Percentiles rank a stretch among this genome's conserved stretches.
phyloP scores from a whole-genome alignment of 2,113 vertebrate species.

The Cebus imitator region DNA sequence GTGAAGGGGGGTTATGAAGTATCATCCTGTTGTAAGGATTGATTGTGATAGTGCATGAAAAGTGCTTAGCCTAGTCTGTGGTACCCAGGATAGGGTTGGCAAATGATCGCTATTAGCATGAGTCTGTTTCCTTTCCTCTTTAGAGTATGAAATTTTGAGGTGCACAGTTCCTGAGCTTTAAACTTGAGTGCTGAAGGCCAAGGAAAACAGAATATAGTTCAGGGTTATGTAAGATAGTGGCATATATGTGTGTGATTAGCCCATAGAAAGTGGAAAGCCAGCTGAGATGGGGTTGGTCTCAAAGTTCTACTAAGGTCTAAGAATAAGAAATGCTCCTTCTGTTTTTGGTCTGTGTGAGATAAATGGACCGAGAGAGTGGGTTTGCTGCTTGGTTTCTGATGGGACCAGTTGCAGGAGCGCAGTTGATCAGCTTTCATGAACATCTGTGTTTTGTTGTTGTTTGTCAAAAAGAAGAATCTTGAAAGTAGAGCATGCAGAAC shows the following conservation, averaged over 20 bases:
- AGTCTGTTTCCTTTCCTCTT: background rate
- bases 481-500: background rate
- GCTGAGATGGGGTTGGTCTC: background rate
- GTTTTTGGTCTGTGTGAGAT: background rate
- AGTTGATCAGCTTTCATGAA: background rate
- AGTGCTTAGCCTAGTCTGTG: background rate
- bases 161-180: background rate
- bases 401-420: background rate
- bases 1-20: accelerated
- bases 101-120: accelerated
- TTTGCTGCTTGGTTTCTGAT: background rate
- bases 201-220: background rate
- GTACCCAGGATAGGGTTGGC: background rate
- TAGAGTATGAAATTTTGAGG: background rate
- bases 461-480: background rate
- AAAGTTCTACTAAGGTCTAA: background rate
- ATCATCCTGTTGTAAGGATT: background rate
- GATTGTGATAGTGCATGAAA: background rate
- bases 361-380: accelerated
- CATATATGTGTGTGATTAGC: background rate
- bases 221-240: background rate
- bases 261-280: background rate
- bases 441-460: background rate
- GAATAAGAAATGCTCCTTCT: background rate
- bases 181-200: background rate